Percentiles rank a stretch among this genome's conserved stretches.
These are phyloP conservation scores for Oceanites oceanicus DNA, from an alignment of 2,113 vertebrate species.

Conservation along the genomic window DNA sequence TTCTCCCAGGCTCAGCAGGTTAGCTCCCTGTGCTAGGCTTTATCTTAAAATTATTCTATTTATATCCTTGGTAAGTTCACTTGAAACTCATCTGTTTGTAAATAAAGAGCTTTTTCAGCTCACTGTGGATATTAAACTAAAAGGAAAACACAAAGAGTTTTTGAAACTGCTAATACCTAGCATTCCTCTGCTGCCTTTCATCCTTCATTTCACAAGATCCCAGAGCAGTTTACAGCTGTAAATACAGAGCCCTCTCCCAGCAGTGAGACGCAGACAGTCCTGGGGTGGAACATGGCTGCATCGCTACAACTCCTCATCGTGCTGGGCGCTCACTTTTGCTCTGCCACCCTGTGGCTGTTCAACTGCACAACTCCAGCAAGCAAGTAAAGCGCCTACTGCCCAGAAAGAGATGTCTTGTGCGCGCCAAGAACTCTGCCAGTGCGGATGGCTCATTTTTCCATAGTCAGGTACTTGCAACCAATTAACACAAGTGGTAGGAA, in stretches of 20 bases:
- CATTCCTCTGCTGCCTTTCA: background rate
- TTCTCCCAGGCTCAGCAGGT: background rate
- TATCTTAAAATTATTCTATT: background rate
- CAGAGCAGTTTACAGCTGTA: background rate
- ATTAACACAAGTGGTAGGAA: background rate
- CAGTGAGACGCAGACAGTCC: background rate
- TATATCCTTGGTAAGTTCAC: background rate
- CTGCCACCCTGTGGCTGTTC: background rate
- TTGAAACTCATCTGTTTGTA: background rate
- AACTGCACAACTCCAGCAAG: background rate
- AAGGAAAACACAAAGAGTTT: background rate
- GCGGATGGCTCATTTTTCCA: background rate
- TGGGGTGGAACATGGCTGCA: background rate
- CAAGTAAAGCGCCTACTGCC: background rate
- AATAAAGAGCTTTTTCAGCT: background rate
- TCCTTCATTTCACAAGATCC: background rate
- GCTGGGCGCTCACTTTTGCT: background rate
- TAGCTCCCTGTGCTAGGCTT: background rate
- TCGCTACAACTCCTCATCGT: background rate
- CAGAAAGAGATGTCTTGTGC: background rate
- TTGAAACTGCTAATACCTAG: background rate
- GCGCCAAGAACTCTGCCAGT: background rate
- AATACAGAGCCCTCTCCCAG: background rate
- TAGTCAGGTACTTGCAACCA: background rate
- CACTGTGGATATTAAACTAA: background rate